Evolutionary conservation across 2,888 invertebrate genomes (phyloP), one percentile per base, ranked within the genome.

Genomic region (Cerceris rybyensis): DNA sequence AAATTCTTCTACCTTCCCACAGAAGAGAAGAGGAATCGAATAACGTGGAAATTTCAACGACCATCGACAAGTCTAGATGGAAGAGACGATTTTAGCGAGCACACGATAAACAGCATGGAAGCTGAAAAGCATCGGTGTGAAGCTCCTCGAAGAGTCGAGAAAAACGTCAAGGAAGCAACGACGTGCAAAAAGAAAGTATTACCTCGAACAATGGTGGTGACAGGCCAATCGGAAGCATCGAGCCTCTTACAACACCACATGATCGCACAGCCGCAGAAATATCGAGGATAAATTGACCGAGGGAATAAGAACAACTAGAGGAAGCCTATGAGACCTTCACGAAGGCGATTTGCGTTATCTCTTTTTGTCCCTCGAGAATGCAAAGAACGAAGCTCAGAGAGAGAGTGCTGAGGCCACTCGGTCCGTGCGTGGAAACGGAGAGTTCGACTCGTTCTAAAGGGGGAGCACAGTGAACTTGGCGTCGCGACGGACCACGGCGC

Each of bases 201-300:
- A 89, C 88, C 88, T 89, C 89, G 84, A 67, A 88, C 83, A 76
- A 89, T 73, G 82, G 88, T 88, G 70, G 89, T 89, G 84, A 89
- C 85, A 71, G 89, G 89, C 89, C 88, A 88, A 85, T 88, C 87
- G 81, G 90, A 88, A 57, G 84, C 78, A 84, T 87, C 85, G 78
- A 86, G 86, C 82, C 83, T 87, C 84, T 90, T 89, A 86, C 90
- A 90, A 86, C 90, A 89, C 90, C 89, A 89, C 90, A 89, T 89
- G 57, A 28, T 58, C 73, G 71, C 70, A 54, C 28, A 57, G 61
- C 46, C 43, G 58, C 58, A 52, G 13, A 74, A 61, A 42, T 7
- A 14, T 49, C 55, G 54, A 16, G 6, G 6, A 60, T 54, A 49
- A n/a, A 16, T 7, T 57, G 8, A 54, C 17, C 57, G 17, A 57